Percentiles rank a stretch among this genome's conserved stretches.
These are phyloP conservation scores for Oreotragus oreotragus DNA, from an alignment of 2,113 vertebrate genomes.

Conservation along the genomic window DNA sequence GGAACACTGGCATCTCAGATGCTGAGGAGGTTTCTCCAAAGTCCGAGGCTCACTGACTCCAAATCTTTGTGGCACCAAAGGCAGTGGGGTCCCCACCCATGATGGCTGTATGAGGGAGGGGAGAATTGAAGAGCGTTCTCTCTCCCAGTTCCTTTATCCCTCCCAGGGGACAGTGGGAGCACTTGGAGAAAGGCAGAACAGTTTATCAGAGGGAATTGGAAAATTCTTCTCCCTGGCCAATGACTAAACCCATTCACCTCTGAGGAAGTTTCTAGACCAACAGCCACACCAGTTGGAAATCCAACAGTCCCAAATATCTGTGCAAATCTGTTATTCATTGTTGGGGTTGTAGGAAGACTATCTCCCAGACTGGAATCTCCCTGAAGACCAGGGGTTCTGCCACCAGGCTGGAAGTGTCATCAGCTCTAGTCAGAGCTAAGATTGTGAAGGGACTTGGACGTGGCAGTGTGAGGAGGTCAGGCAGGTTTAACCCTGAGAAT, in stretches of 20 bases:
- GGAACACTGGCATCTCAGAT: neutral
- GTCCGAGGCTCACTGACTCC: no score
- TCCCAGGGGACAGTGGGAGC: neutral
- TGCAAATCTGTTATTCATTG: neutral
- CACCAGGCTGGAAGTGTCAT: neutral
- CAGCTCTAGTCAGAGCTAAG: neutral
- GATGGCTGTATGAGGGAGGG: accelerated
- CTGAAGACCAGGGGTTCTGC: neutral
- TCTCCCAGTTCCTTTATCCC: neutral
- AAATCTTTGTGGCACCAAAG: neutral
- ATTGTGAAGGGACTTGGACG: neutral
- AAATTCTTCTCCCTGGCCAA: neutral
- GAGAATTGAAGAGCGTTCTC: neutral
- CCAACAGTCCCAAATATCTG: neutral
- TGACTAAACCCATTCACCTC: neutral
- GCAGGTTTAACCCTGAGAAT: neutral
- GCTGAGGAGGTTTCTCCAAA: neutral
- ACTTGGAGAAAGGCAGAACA: neutral
- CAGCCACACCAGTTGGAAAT: neutral
- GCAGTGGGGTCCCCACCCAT: neutral
- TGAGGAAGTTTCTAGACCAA: neutral
- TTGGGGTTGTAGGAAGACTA: neutral
- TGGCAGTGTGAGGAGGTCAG: no score
- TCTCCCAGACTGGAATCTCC: neutral
- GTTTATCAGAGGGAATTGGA: neutral